Evolutionary conservation across 2,888 invertebrate genomes (phyloP), one percentile per base, ranked within the genome.

Genomic region (Girardia tigrina): DNA sequence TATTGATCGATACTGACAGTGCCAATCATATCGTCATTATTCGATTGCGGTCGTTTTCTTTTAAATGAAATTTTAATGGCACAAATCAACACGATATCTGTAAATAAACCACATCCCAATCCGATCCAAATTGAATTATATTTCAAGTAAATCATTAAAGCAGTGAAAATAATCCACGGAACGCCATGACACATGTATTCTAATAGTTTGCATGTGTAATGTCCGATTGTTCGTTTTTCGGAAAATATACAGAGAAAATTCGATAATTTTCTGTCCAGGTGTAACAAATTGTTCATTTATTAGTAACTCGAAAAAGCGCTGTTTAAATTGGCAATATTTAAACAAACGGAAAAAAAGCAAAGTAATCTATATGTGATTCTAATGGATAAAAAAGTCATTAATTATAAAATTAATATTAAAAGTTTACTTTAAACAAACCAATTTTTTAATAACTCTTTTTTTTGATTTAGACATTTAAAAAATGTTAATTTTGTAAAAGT

Each of bases 101-200:
- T 26, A 8, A 74, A 26, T 16, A 74, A 20, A 6, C 72, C 72
- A 26, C 12, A 23, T 23, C 8, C 2, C 2, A 71, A 27, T 20
- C 28, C 28, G 12, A 71, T 4, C 23, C 26, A 71, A 26, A 26
- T 26, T 27, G 28, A 16, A 71, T 28, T 71, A 12, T 36, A 16
- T 36, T 36, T 16, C 16, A 36, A 36, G 16, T 36, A 36, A 12
- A 16, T 16, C 36, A 36, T 36, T 36, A 36, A 12, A 16, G n/a
- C 26, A 6, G 72, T n/a, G 6, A 27, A 27, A 8, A 74, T 14
- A 6, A 74, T 12, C 74, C 74, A 74, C 26, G 74, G 74, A 8
- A 74, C 26, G 12, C 74, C 74, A 28, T 74, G 74, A 74, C 74
- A 74, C 12, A 69, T 71, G 42, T 8, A 74, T 28, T 74, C 74